Base-by-base conservation (phyloP, 2,888 invertebrate genomes). In the Netelia fuscicornis region DNA sequence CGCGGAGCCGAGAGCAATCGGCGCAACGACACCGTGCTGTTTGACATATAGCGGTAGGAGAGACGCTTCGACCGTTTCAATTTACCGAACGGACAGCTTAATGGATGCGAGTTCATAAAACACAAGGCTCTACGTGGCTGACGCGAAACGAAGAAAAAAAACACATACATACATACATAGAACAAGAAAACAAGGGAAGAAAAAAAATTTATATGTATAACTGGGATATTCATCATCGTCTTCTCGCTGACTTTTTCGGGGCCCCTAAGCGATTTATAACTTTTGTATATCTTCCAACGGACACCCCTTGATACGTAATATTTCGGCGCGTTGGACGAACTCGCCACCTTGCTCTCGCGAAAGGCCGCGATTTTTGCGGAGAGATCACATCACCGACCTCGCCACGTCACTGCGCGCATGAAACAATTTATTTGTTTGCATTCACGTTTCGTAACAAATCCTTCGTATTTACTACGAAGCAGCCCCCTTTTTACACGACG, bases 41-140 rank as follows among this genome's bases (percentile, higher is more conserved):
- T 87, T 88, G 88, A 88, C 86, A 85, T 87, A 88, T 88, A 84
- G 87, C 85, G 83, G 54, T 75, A 82, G 71, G 65, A 56, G 30
- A 72, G 85, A 86, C 85, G 86, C 85, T 88, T 87, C 84, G 85
- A 86, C 87, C 88, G 86, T 87, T 89, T 89, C 88, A 89, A 89
- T 89, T 89, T 89, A 88, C 88, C 68, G 85, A 75, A 80, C 79
- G 83, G 88, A 88, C 88, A 88, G 87, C 79, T 82, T 88, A 87
- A 89, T 86, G 83, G 86, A 89, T 88, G 88, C 70, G 87, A 87
- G 88, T 87, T 89, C 88, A 86, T 89, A 89, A 89, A 89, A 89
- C 87, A 88, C 78, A 87, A 87, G 87, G 86, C 86, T 84, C 86
- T 85, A 81, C 72, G 79, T 72, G 81, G 62, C 81, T 65, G 67